Conservation (phyloP, 1,140 invertebrate genomes). For the Aleiodes sp. region DNA sequence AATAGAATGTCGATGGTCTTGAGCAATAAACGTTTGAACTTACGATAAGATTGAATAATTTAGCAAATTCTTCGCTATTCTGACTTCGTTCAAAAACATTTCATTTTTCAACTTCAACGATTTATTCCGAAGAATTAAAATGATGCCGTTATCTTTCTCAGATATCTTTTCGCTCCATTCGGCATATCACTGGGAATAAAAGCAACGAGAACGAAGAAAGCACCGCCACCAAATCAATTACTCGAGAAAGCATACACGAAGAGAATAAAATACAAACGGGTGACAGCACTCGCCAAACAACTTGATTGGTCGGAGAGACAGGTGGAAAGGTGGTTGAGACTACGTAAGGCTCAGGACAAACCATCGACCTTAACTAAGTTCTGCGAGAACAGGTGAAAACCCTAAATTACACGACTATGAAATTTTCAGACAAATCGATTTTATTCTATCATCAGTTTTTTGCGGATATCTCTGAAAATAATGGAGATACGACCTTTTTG, state of each 20-base stretch:
- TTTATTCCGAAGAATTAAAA: too few species aligned
- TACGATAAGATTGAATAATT: too few species aligned
- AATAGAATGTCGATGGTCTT: too few species aligned
- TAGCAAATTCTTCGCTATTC: too few species aligned
- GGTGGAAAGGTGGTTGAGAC: slow-evolving; percentile 90
- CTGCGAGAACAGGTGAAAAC: slow-evolving; percentile 82
- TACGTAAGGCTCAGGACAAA: slow-evolving; percentile 82
- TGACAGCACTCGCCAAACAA: slow-evolving; percentile 81
- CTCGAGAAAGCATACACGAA: slow-evolving; percentile 79
- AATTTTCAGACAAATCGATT: too few species aligned
- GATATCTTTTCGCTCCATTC: slow-evolving; percentile 80
- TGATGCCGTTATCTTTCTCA: too few species aligned
- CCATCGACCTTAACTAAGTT: slow-evolving; percentile 92
- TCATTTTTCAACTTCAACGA: not conserved
- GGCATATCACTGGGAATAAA: slow-evolving; percentile 82
- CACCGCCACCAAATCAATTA: slow-evolving; percentile 72
- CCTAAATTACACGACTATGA: slow-evolving; percentile 36
- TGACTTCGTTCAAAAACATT: too few species aligned
- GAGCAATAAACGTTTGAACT: too few species aligned
- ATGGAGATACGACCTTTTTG: too few species aligned
- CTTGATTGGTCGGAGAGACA: slow-evolving; percentile 87
- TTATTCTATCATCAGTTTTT: too few species aligned
- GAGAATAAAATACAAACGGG: slow-evolving; percentile 80
- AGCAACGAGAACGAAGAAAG: slow-evolving; percentile 78
- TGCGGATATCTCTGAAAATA: too few species aligned